These are phyloP conservation scores for Meteorus sp. DNA, from an alignment of 1,140 invertebrate species.

Conservation along the genomic window DNA sequence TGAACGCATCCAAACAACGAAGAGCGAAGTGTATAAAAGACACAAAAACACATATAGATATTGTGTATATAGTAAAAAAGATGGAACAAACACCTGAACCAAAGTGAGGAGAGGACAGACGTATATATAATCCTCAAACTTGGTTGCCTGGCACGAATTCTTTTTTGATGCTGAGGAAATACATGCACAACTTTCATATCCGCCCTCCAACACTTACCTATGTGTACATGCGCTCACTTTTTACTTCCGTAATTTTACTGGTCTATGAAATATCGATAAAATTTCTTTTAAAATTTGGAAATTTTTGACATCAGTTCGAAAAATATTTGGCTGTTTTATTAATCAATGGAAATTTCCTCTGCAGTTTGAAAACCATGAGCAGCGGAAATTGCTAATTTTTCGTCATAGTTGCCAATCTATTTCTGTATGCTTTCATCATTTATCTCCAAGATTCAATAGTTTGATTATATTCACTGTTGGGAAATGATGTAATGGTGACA, in stretches of 20 bases:
- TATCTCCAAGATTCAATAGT: too few species aligned
- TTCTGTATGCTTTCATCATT: too few species aligned
- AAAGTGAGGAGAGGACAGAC: constrained; percentile 28
- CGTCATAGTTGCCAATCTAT: too few species aligned
- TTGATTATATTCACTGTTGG: background rate
- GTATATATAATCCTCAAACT: constrained; percentile 31
- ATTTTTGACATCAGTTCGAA: too few species aligned
- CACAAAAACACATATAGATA: background rate
- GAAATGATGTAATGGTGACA: constrained; percentile 23
- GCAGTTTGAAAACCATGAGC: too few species aligned
- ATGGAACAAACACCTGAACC: constrained; percentile 16
- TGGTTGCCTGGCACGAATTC: constrained; percentile 29
- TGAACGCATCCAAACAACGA: background rate
- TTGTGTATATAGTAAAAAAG: background rate
- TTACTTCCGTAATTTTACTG: too few species aligned
- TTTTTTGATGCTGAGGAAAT: constrained; percentile 21
- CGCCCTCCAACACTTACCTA: background rate
- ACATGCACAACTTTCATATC: too few species aligned
- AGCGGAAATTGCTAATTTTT: too few species aligned
- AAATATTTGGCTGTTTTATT: too few species aligned
- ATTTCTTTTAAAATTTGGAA: too few species aligned
- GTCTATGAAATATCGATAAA: too few species aligned
- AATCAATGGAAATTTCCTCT: too few species aligned
- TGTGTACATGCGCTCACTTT: background rate
- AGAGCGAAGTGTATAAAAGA: background rate